Conservation (phyloP, 2,888 invertebrate genomes). For the Yponomeuta plumbellus region DNA sequence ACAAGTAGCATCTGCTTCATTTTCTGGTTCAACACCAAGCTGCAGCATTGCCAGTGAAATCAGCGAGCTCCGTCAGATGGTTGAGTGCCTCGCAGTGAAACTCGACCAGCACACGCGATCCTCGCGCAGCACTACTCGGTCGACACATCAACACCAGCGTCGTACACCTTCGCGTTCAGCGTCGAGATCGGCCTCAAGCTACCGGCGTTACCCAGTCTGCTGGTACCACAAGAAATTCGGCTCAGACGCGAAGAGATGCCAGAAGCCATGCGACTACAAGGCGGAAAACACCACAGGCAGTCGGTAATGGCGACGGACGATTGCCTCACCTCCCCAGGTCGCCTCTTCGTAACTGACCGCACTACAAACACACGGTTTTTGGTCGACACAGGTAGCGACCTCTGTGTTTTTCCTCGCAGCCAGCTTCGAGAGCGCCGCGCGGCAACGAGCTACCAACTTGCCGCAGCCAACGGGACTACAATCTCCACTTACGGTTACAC, state of each 20-base stretch:
- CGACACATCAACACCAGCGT: neutral
- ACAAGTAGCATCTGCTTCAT: neutral
- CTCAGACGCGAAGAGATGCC: constrained; percentile 11
- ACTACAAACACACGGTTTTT: constrained; percentile 11
- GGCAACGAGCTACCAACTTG: too few relatives aligned
- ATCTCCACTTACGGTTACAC: constrained; percentile 19
- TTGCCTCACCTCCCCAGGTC: constrained; percentile 12
- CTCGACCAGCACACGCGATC: too few relatives aligned
- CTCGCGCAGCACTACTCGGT: neutral
- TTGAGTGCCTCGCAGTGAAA: neutral
- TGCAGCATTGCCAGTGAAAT: neutral
- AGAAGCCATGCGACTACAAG: constrained; percentile 13
- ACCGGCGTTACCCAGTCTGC: constrained; percentile 13
- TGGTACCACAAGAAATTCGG: constrained; percentile 17
- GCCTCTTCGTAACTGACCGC: constrained; percentile 19
- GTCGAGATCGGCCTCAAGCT: constrained; percentile 7
- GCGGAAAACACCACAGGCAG: constrained; percentile 18
- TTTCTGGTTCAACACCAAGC: neutral
- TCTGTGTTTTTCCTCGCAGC: too few relatives aligned
- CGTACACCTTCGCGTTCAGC: neutral
- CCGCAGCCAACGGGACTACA: too few relatives aligned
- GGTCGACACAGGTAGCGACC: constrained; percentile 24
- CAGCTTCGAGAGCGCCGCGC: too few relatives aligned
- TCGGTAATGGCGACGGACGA: constrained; percentile 18
- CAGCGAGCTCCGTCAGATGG: neutral